phyloP scores from a whole-genome alignment of 2,797 vertebrate species.

The Eulemur albifrons region DNA sequence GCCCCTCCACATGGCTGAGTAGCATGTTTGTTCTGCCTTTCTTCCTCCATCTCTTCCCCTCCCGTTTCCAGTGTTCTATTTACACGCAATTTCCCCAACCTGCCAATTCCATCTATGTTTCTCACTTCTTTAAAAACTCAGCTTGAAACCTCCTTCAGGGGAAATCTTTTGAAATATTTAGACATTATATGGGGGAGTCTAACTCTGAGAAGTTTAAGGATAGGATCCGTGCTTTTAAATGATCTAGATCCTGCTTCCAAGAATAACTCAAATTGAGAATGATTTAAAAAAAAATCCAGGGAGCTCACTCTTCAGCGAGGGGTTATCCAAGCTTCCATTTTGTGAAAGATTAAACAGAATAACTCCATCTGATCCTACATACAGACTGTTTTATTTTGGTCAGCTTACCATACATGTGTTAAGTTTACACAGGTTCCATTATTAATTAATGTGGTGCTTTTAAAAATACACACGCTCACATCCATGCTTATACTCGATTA shows the following conservation, averaged over 20 bases:
- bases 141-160: background rate
- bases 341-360: background rate
- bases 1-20: accelerated
- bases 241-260: background rate
- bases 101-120: background rate
- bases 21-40: accelerated
- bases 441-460: background rate
- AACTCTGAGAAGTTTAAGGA: background rate
- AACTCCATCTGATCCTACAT: background rate
- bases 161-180: background rate
- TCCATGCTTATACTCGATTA: background rate
- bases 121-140: constrained; percentile 16
- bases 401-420: background rate
- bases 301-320: background rate
- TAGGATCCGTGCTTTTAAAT: background rate
- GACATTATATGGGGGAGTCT: background rate
- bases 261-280: background rate
- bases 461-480: background rate
- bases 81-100: background rate
- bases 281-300: background rate
- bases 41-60: background rate
- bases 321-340: background rate
- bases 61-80: background rate
- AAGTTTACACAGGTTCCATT: background rate
- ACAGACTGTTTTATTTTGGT: background rate